These are phyloP conservation scores for Heptranchias perlo DNA, from an alignment of 2,113 vertebrate genomes.

Conservation along the genomic window DNA sequence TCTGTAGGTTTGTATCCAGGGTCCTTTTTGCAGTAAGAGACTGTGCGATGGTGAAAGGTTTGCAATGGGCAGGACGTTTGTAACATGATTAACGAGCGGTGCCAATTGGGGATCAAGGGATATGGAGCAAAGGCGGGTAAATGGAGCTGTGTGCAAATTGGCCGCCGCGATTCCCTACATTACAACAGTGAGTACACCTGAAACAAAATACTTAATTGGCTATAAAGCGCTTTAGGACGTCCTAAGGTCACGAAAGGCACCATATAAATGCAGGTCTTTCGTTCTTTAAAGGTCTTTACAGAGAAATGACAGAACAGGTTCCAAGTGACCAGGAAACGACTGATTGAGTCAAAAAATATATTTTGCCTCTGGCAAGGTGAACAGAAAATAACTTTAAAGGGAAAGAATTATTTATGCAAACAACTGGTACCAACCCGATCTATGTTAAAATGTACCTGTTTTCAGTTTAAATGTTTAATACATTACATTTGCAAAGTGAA, in stretches of 20 bases:
- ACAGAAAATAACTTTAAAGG: neutral
- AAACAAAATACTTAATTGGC: neutral
- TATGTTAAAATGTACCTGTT: neutral
- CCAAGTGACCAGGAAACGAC: neutral
- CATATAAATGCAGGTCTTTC: neutral
- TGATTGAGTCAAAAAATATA: neutral
- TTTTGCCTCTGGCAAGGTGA: neutral
- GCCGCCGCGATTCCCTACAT: no score
- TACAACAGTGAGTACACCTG: no score
- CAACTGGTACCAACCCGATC: neutral
- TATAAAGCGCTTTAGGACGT: neutral
- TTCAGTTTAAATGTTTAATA: neutral
- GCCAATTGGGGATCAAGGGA: neutral
- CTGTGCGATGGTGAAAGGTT: neutral
- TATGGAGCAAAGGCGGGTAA: no score
- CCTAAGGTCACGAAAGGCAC: neutral
- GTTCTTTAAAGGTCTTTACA: neutral
- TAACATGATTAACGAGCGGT: neutral
- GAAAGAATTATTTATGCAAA: conserved; percentile 25
- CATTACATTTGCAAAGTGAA: neutral
- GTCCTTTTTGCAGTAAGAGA: neutral
- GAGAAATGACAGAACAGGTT: neutral
- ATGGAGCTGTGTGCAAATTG: no score
- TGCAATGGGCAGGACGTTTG: neutral
- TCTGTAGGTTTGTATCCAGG: neutral